Evolutionary conservation across 2,888 invertebrate genomes (phyloP).

Genomic region (Caenorhabditis imperialis): DNA sequence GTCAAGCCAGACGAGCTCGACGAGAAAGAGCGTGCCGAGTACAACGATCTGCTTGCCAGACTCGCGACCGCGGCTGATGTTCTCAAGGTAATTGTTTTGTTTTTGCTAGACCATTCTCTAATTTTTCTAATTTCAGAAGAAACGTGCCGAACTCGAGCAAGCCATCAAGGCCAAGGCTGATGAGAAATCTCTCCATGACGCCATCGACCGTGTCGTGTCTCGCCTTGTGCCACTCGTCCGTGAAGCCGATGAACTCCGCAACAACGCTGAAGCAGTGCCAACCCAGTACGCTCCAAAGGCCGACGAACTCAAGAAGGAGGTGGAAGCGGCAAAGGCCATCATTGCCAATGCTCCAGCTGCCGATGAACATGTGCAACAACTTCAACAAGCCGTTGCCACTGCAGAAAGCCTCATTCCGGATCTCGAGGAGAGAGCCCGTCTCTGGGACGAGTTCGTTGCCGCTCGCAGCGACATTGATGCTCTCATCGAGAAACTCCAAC

Average conservation of each 20-base stretch:
- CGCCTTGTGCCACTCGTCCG: no score
- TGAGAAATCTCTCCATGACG: no score
- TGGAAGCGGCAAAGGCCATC: conserved; percentile 43
- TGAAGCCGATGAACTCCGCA: conserved; percentile 32
- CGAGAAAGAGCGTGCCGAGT: conserved; percentile 52
- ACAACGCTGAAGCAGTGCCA: conserved; percentile 61
- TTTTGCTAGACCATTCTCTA: no score
- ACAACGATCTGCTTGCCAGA: conserved; percentile 55
- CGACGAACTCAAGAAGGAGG: conserved; percentile 54
- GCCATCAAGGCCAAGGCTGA: no score
- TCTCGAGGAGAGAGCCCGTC: conserved; percentile 55
- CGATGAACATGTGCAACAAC: conserved; percentile 46
- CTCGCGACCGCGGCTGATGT: conserved; percentile 58
- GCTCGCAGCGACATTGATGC: conserved; percentile 61
- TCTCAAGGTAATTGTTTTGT: conserved; percentile 42
- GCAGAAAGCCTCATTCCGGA: conserved; percentile 33
- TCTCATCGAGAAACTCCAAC: conserved; percentile 55
- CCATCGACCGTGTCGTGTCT: no score
- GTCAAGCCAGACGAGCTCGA: conserved; percentile 53
- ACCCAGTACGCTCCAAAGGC: conserved; percentile 58
- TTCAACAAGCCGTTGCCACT: conserved; percentile 37
- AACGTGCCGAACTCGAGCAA: no score
- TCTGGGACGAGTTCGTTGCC: conserved; percentile 64
- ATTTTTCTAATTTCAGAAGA: no score
- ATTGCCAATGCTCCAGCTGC: conserved; percentile 35